Conservation (phyloP, 2,888 invertebrate species). For the Pterostichus madidus region DNA sequence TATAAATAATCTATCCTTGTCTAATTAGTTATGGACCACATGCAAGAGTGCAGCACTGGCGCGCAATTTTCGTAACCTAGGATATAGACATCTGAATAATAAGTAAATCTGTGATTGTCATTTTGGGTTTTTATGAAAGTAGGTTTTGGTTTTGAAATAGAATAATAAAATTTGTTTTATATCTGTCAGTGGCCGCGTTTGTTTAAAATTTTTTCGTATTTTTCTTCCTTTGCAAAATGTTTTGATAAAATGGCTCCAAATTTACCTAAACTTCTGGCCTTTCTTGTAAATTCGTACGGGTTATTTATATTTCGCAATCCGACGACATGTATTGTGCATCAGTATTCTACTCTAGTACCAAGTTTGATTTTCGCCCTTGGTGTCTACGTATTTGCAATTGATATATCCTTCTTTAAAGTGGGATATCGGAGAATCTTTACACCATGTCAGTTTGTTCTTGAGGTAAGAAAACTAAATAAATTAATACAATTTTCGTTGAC, state of each 20-base stretch:
- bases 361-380: slow-evolving; percentile 35
- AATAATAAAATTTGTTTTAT: slow-evolving; percentile 27
- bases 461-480: slow-evolving; percentile 34
- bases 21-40: too few species aligned
- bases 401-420: slow-evolving; percentile 24
- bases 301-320: slow-evolving; percentile 50
- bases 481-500: too few species aligned
- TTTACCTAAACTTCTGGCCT: slow-evolving; percentile 53
- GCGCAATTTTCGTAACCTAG: too few species aligned
- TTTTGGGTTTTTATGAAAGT: too few species aligned
- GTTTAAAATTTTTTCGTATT: slow-evolving; percentile 25
- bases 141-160: not conserved
- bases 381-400: slow-evolving; percentile 36
- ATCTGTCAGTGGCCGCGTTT: slow-evolving; percentile 3
- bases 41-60: too few species aligned
- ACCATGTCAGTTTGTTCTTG: slow-evolving; percentile 42
- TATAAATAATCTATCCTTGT: too few species aligned
- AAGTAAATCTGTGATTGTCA: too few species aligned
- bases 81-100: too few species aligned
- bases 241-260: slow-evolving; percentile 50
- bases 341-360: slow-evolving; percentile 9
- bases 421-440: slow-evolving; percentile 26
- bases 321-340: slow-evolving; percentile 13
- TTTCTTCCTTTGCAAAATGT: slow-evolving; percentile 18
- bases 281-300: slow-evolving; percentile 42